Base-by-base conservation (phyloP, 2,113 vertebrate species). In the Tor tambroides region DNA sequence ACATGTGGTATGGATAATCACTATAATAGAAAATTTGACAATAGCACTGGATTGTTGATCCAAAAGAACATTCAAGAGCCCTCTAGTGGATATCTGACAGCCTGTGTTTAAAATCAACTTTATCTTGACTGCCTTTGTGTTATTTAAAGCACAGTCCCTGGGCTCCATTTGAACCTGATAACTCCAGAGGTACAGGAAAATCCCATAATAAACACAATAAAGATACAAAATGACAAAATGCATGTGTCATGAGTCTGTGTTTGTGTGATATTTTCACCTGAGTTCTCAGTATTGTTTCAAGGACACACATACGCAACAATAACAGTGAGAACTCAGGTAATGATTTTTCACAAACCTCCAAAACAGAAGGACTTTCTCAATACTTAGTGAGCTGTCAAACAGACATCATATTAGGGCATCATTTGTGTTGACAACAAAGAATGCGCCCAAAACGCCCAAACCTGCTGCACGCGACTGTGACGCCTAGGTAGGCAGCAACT, bases 31-130 rank as follows among this genome's bases (percentile, higher is more conserved):
- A 32, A 11, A 78, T 78, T 1, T 78, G 8, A 54, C 28, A 54
- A 30, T 5, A 9, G 14, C 15, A 19, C 15, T 67, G 59, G 15
- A 46, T 12, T 65, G 38, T 23, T 41, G 35, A 23, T 21, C 38
- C 26, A 46, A 11, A 30, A 11, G 41, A 28, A 67, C 38, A 49
- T 30, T 11, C 61, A 82, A 49, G 38, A 82, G 80, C 80, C 80
- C 80, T 82, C 80, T 82, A 28, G 80, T 82, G 80, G 80, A 65
- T 67, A 23, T 49, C 14, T 78, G 49, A 30, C 46, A 54, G 49
- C 26, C 49, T 78, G 15, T 30, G n/a, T 54, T 35, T 65, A 26
- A 81, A 26, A 63, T 26, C 56, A 61, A 63, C 54, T 81, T 82
- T 69, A 43, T 82, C 30, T 49, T 21, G 61, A 82, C 14, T 67